A percentile compares a stretch with the other conserved stretches of the same genome.
Conservation (phyloP, 2,888 invertebrate species). For the Thera obeliscata region DNA sequence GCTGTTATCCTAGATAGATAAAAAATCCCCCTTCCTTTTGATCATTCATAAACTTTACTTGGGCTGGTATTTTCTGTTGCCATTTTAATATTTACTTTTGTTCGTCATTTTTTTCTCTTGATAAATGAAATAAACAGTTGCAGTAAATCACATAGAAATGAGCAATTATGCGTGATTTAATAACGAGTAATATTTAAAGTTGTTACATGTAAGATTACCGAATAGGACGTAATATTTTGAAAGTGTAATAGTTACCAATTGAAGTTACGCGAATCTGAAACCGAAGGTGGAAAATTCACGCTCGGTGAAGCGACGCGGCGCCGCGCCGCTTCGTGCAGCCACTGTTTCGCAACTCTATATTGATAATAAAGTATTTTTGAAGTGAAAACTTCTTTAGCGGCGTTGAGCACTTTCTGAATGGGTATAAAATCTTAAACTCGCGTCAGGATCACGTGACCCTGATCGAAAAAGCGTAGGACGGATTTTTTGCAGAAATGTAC, state of each 20-base stretch:
- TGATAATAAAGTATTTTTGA: not conserved
- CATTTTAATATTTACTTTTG: not conserved
- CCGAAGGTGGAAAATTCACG: slow-evolving; percentile 82
- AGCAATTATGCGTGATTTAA: slow-evolving; percentile 41
- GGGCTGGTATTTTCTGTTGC: not conserved
- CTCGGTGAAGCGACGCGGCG: slow-evolving; percentile 70
- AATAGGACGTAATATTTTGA: slow-evolving; percentile 80
- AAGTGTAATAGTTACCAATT: slow-evolving; percentile 78
- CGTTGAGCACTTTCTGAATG: too few species aligned
- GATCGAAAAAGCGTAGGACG: too few species aligned
- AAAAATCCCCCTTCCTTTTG: slow-evolving; percentile 36
- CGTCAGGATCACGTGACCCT: too few species aligned
- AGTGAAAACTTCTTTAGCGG: too few species aligned
- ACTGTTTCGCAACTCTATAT: slow-evolving; percentile 7
- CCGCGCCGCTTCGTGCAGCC: slow-evolving; percentile 24
- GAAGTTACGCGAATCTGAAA: slow-evolving; percentile 78
- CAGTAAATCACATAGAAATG: slow-evolving; percentile 34
- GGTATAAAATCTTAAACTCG: too few species aligned
- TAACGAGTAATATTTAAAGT: slow-evolving; percentile 60
- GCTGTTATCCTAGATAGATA: slow-evolving; percentile 49
- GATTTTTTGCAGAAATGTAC: too few species aligned
- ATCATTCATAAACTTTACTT: slow-evolving; percentile 11
- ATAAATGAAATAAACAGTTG: slow-evolving; percentile 27
- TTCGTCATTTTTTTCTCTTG: not conserved
- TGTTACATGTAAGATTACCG: slow-evolving; percentile 73